Evolutionary conservation across 2,888 invertebrate genomes (phyloP).

Genomic region (Trissolcus brochymenae): DNA sequence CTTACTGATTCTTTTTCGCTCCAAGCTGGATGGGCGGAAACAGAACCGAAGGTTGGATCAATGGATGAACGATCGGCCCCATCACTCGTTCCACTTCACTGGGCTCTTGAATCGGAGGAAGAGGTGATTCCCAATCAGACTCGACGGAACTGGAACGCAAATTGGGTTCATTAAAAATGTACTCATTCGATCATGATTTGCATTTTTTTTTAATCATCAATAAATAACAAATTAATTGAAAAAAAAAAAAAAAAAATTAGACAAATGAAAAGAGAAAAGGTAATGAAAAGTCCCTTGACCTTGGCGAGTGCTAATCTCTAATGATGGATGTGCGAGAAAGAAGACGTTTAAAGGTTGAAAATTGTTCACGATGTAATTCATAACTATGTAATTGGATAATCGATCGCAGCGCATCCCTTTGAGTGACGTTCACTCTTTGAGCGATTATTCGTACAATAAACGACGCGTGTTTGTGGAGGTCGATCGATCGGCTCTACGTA

Average conservation of each 20-base stretch:
- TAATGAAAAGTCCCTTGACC: background rate
- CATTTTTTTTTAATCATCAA: background rate
- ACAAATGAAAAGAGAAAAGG: background rate
- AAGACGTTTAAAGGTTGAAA: slow-evolving; percentile 4
- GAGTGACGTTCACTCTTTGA: slow-evolving; percentile 38
- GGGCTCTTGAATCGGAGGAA: slow-evolving; percentile 70
- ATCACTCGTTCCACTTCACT: slow-evolving; percentile 67
- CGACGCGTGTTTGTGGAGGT: slow-evolving; percentile 35
- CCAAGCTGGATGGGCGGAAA: slow-evolving; percentile 69
- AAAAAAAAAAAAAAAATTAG: background rate
- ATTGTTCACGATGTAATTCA: slow-evolving; percentile 26
- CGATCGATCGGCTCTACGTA: slow-evolving; percentile 49
- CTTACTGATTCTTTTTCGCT: slow-evolving; percentile 60
- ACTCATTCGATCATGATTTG: background rate
- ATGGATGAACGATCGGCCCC: slow-evolving; percentile 68
- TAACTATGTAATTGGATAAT: slow-evolving; percentile 48
- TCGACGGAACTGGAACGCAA: slow-evolving; percentile 66
- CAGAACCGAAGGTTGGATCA: slow-evolving; percentile 66
- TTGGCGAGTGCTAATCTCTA: too few species aligned
- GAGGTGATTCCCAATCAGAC: slow-evolving; percentile 69
- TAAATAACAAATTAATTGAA: background rate
- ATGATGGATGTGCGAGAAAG: background rate
- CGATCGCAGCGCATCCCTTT: slow-evolving; percentile 23
- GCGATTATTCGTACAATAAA: slow-evolving; percentile 36
- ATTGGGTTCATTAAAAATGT: slow-evolving; percentile 30